Conservation (phyloP, 1,140 invertebrate species). For the Danaus melanippus region DNA sequence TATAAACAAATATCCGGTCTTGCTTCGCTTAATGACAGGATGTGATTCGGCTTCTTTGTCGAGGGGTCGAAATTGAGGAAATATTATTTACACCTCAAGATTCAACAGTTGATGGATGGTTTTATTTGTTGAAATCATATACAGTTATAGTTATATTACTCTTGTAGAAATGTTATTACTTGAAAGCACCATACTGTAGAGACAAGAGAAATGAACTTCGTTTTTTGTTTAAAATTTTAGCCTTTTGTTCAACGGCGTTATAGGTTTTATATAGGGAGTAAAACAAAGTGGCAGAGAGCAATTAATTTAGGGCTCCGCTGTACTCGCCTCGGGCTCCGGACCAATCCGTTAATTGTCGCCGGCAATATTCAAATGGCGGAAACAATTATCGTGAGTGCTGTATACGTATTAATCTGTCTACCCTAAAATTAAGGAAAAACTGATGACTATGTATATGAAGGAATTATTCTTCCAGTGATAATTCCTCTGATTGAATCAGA, state of each 20-base stretch:
- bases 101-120: too few relatives aligned
- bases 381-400: constrained; percentile 72
- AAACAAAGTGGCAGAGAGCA: constrained; percentile 61
- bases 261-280: constrained; percentile 32
- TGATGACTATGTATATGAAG: constrained; percentile 7
- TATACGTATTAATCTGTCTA: constrained; percentile 49
- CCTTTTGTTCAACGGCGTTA: constrained; percentile 20
- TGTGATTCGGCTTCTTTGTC: constrained; percentile 9
- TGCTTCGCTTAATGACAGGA: constrained; percentile 18
- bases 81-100: constrained; percentile 15
- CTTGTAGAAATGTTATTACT: too few relatives aligned
- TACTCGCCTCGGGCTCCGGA: constrained; percentile 40
- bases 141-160: too few relatives aligned
- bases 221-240: constrained; percentile 4
- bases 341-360: constrained; percentile 69
- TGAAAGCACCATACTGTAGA: not conserved
- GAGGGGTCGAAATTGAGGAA: constrained; percentile 24
- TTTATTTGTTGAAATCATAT: too few relatives aligned
- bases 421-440: constrained; percentile 26
- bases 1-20: constrained; percentile 23
- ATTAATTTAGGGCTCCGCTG: constrained; percentile 58
- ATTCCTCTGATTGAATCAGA: too few relatives aligned
- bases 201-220: constrained; percentile 2
- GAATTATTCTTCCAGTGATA: too few relatives aligned
- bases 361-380: constrained; percentile 72